These are phyloP conservation scores for Pedicia rivosa DNA, from an alignment of 2,888 invertebrate genomes.

Conservation along the genomic window DNA sequence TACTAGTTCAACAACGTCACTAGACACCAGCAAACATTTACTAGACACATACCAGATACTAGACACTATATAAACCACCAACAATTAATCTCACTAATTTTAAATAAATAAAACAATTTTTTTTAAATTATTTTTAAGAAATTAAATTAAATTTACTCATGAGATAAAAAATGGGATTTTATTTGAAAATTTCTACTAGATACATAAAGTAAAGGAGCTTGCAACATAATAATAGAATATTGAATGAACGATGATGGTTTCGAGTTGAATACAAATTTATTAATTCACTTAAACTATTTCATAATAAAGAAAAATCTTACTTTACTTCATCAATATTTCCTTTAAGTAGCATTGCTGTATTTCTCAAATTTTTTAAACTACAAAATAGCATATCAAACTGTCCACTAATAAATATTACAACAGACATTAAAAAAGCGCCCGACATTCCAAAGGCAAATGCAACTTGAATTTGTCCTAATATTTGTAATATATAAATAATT, in stretches of 20 bases:
- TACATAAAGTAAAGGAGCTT: no score
- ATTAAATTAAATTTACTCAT: background rate
- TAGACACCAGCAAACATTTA: no score
- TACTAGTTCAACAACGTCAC: no score
- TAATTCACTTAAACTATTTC: background rate
- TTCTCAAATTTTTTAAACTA: conserved; percentile 22
- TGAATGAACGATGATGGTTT: background rate
- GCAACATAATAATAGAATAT: no score
- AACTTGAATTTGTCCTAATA: conserved; percentile 23
- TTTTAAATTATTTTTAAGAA: background rate
- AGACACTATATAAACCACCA: no score
- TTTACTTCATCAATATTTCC: conserved; percentile 1
- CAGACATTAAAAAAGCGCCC: conserved; percentile 23
- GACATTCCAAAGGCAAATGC: conserved; percentile 15
- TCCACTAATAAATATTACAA: conserved; percentile 20
- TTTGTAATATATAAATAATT: conserved; percentile 17
- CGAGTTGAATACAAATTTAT: background rate
- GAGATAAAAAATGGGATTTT: no score
- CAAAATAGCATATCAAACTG: conserved; percentile 23
- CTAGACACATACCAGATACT: no score
- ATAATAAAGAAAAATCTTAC: no score
- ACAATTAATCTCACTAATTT: no score
- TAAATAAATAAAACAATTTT: background rate
- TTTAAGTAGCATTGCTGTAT: conserved; percentile 14
- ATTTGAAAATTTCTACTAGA: no score